A percentile compares a stretch with the other conserved stretches of the same genome.
phyloP scores from a whole-genome alignment of 2,797 vertebrate genomes.

The Buceros bicornis region DNA sequence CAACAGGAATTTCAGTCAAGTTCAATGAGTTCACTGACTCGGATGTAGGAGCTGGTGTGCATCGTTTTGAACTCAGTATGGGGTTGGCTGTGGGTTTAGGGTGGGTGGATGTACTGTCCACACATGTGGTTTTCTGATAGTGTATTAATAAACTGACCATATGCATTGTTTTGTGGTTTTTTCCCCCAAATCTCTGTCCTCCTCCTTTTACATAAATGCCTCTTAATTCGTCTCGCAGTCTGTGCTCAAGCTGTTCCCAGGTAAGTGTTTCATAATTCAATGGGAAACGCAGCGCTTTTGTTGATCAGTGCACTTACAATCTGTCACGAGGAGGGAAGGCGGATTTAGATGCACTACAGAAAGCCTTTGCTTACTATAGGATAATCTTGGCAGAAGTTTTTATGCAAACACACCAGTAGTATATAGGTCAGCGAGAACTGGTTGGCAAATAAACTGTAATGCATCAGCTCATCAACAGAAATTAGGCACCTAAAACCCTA shows the following conservation, averaged over 20 bases:
- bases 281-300: conserved; percentile 22
- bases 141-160: not conserved
- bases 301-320: not conserved
- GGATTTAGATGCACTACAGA: not conserved
- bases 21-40: conserved; percentile 75
- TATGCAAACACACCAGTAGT: not conserved
- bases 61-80: not conserved
- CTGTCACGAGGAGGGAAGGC: not conserved
- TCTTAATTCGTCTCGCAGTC: not conserved
- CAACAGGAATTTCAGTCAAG: conserved; percentile 69
- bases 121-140: not conserved
- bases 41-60: conserved; percentile 20
- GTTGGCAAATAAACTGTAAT: not conserved
- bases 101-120: rapidly evolving
- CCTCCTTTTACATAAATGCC: not conserved
- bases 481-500: not conserved
- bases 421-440: not conserved
- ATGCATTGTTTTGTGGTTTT: not conserved
- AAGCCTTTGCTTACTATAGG: not conserved
- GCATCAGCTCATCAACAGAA: not conserved
- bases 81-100: not conserved
- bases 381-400: not conserved
- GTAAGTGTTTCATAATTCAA: conserved; percentile 23
- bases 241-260: conserved; percentile 38
- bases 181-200: not conserved